A percentile compares a stretch with the other conserved stretches of the same genome.
phyloP scores from a whole-genome alignment of 2,113 vertebrate species.

The Megaceryle torquata region DNA sequence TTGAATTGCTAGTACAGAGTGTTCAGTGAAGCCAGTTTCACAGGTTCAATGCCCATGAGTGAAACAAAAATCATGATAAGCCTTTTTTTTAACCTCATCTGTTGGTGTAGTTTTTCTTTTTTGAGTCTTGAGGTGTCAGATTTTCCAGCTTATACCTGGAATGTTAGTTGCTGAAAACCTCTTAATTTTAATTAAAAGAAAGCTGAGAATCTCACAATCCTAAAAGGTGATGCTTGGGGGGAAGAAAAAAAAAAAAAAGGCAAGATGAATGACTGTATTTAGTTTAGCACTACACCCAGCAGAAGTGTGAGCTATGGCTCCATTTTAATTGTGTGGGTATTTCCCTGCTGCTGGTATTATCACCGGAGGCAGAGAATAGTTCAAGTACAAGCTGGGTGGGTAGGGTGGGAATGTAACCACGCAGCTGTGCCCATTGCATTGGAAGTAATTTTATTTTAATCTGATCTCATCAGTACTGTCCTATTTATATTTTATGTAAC shows the following conservation, averaged over 20 bases:
- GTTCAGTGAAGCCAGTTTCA: not conserved
- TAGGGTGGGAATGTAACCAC: not conserved
- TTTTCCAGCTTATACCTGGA: not conserved
- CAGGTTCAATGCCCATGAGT: not conserved
- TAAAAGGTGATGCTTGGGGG: not conserved
- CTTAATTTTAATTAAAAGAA: not conserved
- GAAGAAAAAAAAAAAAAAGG: not conserved
- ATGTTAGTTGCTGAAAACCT: not conserved
- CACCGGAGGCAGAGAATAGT: not conserved
- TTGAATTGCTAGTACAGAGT: not conserved
- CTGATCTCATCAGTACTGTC: not conserved
- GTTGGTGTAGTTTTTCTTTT: not conserved
- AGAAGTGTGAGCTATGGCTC: not conserved
- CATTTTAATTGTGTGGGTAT: not conserved
- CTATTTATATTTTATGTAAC: conserved; percentile 31
- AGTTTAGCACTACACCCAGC: not conserved
- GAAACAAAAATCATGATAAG: not conserved
- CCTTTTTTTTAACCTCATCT: not conserved
- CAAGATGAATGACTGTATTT: not conserved
- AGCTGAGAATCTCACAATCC: not conserved
- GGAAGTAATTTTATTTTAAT: conserved; percentile 36
- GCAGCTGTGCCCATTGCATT: not conserved
- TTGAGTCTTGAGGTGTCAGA: not conserved
- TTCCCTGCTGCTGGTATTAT: not conserved
- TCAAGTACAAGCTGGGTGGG: not conserved